These are phyloP conservation scores for Popillia japonica DNA, from an alignment of 1,140 invertebrate genomes.

Conservation along the genomic window DNA sequence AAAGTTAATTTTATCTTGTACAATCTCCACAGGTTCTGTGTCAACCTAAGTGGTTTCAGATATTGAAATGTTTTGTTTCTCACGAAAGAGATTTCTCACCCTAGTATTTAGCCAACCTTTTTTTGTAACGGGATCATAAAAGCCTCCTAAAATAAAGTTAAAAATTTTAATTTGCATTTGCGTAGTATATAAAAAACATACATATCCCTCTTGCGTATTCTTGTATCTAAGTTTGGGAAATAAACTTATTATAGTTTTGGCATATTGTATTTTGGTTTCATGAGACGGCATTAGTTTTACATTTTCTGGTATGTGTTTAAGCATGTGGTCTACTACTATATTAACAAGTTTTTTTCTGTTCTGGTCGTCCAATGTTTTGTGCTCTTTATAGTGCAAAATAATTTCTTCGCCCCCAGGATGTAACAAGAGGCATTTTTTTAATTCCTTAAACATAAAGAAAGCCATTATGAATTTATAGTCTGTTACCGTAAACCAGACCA, in stretches of 20 bases:
- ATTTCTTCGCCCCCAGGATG: no score
- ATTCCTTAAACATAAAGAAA: no score
- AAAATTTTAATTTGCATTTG: neutral
- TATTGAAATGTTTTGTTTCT: no score
- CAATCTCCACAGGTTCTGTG: no score
- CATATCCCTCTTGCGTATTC: neutral
- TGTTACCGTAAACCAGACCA: no score
- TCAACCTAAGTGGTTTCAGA: no score
- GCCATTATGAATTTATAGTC: no score
- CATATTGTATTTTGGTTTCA: conserved; percentile 1
- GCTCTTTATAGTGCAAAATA: no score
- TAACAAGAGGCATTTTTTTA: no score
- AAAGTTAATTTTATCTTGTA: no score
- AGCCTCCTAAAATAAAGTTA: no score
- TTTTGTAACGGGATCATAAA: neutral
- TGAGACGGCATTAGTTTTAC: neutral
- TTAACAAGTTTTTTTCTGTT: conserved; percentile 25
- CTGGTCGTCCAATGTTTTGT: no score
- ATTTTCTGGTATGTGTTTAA: neutral
- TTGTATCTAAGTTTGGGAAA: neutral
- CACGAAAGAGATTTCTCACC: conserved; percentile 18
- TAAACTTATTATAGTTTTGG: neutral
- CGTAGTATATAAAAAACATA: neutral
- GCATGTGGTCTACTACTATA: neutral
- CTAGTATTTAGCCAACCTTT: neutral